A percentile compares a stretch with the other conserved stretches of the same genome.
phyloP scores from a whole-genome alignment of 2,113 vertebrate species.

The Nyctibius bracteatus region DNA sequence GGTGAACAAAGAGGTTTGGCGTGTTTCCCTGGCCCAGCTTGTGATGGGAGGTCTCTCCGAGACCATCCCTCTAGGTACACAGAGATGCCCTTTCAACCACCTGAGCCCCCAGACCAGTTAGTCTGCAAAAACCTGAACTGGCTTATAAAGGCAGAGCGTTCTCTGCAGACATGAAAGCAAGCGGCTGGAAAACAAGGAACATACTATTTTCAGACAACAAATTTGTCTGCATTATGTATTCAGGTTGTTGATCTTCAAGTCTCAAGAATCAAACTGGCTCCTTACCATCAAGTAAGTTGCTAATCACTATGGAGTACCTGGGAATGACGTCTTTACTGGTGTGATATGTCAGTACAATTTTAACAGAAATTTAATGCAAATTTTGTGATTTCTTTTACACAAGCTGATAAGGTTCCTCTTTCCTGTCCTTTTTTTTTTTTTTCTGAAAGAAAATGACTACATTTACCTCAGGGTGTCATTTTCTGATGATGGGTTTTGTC shows the following conservation, averaged over 20 bases:
- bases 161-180: not conserved
- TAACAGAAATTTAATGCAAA: not conserved
- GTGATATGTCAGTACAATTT: not conserved
- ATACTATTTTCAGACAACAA: not conserved
- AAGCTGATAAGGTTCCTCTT: not conserved
- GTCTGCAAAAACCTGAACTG: not conserved
- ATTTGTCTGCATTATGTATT: not conserved
- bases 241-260: not conserved
- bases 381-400: not conserved
- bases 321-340: not conserved
- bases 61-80: not conserved
- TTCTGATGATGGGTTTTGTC: not conserved
- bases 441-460: not conserved
- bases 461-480: not conserved
- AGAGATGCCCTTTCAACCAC: not conserved
- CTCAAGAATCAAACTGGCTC: not conserved
- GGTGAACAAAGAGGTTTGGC: not conserved
- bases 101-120: not conserved
- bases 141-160: not conserved
- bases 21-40: not conserved
- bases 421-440: not conserved
- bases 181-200: not conserved
- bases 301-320: not conserved
- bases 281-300: not conserved
- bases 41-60: not conserved